Evolutionary conservation across 2,888 invertebrate species (phyloP).

Genomic region (Ophion ellenae): DNA sequence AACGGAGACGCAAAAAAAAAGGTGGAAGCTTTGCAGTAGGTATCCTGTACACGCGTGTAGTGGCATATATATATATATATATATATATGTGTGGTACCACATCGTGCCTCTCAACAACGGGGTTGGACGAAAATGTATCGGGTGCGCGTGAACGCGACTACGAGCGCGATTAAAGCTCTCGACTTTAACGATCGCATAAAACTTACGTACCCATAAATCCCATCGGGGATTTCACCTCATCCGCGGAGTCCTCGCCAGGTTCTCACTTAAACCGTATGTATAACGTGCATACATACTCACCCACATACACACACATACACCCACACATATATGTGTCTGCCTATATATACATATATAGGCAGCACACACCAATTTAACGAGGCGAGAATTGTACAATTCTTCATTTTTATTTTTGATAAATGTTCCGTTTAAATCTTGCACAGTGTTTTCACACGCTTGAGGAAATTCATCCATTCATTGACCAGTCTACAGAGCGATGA

Average conservation of each 20-base stretch:
- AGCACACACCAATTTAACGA: slow-evolving; percentile 54
- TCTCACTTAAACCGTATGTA: slow-evolving; percentile 13
- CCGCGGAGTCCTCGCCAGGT: slow-evolving; percentile 38
- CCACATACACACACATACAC: slow-evolving; percentile 16
- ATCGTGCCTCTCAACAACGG: slow-evolving; percentile 6
- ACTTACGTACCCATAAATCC: slow-evolving; percentile 62
- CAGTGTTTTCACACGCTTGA: not conserved
- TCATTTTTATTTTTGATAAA: not conserved
- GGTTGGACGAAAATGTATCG: slow-evolving; percentile 61
- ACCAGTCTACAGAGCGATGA: no score
- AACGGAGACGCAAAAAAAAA: slow-evolving; percentile 19
- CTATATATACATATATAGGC: not conserved
- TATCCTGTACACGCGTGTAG: slow-evolving; percentile 21
- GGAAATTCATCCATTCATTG: no score
- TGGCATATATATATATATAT: slow-evolving; percentile 13
- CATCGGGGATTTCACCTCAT: slow-evolving; percentile 66
- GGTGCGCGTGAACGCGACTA: slow-evolving; percentile 42
- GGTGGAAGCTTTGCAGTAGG: slow-evolving; percentile 28
- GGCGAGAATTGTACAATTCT: slow-evolving; percentile 42
- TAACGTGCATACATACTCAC: not conserved
- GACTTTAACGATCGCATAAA: slow-evolving; percentile 66
- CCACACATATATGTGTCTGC: not conserved
- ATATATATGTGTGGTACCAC: not conserved
- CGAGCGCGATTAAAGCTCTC: slow-evolving; percentile 61
- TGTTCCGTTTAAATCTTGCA: not conserved